Conservation (phyloP, 2,888 invertebrate species). For the Lasioglossum calceatum region DNA sequence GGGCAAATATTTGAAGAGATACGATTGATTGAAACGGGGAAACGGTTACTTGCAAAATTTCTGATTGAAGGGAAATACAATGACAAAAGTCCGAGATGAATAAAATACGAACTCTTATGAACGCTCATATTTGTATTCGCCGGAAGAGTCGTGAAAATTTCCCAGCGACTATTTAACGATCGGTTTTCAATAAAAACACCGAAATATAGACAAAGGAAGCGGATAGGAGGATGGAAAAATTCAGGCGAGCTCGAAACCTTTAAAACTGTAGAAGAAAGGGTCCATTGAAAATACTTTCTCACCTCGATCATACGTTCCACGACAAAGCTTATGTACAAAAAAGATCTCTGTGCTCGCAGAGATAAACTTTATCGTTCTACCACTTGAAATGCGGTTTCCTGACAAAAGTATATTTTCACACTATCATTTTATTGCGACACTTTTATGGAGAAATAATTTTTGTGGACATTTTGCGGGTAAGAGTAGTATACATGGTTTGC, state of each 20-base stretch:
- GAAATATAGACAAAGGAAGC: neutral
- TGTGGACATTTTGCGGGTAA: neutral
- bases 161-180: constrained; percentile 7
- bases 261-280: neutral
- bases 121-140: neutral
- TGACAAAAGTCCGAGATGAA: neutral
- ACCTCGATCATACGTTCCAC: neutral
- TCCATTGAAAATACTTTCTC: neutral
- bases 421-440: neutral
- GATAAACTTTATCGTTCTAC: neutral
- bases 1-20: neutral
- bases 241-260: neutral
- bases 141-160: neutral
- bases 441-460: neutral
- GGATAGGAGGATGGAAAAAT: constrained; percentile 4
- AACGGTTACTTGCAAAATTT: neutral
- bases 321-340: neutral
- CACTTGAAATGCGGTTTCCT: neutral
- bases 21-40: neutral
- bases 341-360: neutral
- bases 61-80: neutral
- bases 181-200: constrained; percentile 21
- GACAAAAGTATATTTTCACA: neutral
- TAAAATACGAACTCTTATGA: neutral
- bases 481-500: no score